Evolutionary conservation across 2,113 vertebrate species (phyloP), one percentile per base, ranked within the genome.

Genomic region (Haliaeetus leucogaster): DNA sequence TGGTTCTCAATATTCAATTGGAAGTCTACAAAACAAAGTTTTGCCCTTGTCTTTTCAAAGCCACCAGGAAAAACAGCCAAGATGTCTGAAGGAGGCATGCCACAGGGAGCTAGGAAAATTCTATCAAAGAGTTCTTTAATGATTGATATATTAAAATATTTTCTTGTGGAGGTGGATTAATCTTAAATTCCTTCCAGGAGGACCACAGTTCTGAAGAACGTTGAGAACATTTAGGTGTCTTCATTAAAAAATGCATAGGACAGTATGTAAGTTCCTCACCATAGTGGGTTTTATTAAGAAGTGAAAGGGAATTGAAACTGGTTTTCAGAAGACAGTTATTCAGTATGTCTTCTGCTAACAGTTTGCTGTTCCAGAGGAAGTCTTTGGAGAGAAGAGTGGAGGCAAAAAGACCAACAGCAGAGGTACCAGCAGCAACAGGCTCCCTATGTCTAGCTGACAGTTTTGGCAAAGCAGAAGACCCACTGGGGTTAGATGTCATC

Each of bases 301-400:
- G 79, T 78, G 71, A 82, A 92, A 95, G 85, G 67, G 61, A 81
- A 82, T 90, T 87, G 83, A 90, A 87, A 90, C 52, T 95, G 83
- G 85, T 96, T 96, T 95, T 92, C 25, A 63, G 90, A 81, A 95
- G 93, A 80, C 82, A 94, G 86, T 85, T 97, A 90, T 81, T 97
- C 97, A 91, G 94, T 96, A 96, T 38, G 77, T 94, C 95, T 96
- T 86, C 30, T 50, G 67, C 71, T 79, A 94, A 92, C 93, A 83
- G 45, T 96, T 52, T 87, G 63, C 88, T 86, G 27, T 90, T 97
- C 89, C 21, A 91, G 80, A 87, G 94, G 63, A 97, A 95, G 70
- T 56, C 95, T 96, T 96, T 50, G 85, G 85, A 95, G 96, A 87
- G 42, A 95, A 70, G 65, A 78, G 18, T 38, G 50, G 84, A 96